Evolutionary conservation across 1,140 invertebrate species (phyloP).

Genomic region (Neodiprion fabricii): DNA sequence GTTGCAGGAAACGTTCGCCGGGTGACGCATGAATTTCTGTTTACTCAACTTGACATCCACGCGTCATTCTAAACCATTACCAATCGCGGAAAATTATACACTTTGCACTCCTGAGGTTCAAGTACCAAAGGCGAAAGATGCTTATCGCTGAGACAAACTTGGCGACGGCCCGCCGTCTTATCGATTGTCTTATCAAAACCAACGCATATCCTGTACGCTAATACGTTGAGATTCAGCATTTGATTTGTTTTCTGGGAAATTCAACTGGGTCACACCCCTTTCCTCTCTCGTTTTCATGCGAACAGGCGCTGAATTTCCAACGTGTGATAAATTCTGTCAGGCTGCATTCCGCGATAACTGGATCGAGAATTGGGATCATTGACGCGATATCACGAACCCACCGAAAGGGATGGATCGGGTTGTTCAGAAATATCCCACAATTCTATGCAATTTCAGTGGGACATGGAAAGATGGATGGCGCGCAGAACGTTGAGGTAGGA

Average conservation of each 20-base stretch:
- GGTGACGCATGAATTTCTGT: background rate
- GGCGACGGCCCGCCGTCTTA: too few species aligned
- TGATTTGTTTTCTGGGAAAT: too few species aligned
- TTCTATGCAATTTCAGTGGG: constrained; percentile 1
- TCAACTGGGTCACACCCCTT: too few species aligned
- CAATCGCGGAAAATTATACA: background rate
- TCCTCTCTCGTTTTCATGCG: too few species aligned
- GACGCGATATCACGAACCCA: constrained; percentile 3
- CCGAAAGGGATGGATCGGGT: constrained; percentile 4
- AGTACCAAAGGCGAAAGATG: too few species aligned
- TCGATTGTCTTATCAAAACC: too few species aligned
- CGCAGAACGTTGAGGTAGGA: background rate
- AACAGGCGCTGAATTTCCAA: background rate
- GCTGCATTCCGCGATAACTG: background rate
- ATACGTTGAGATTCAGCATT: too few species aligned
- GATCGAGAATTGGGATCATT: background rate
- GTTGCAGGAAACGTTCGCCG: background rate
- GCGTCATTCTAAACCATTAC: background rate
- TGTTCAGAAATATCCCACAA: constrained; percentile 3
- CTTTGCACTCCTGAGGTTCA: background rate
- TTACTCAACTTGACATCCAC: background rate
- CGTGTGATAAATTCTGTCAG: background rate
- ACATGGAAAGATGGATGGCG: background rate
- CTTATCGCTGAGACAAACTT: too few species aligned
- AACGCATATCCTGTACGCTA: too few species aligned